These are phyloP conservation scores for Prionailurus bengalensis DNA, from an alignment of 2,113 vertebrate species.

Conservation along the genomic window DNA sequence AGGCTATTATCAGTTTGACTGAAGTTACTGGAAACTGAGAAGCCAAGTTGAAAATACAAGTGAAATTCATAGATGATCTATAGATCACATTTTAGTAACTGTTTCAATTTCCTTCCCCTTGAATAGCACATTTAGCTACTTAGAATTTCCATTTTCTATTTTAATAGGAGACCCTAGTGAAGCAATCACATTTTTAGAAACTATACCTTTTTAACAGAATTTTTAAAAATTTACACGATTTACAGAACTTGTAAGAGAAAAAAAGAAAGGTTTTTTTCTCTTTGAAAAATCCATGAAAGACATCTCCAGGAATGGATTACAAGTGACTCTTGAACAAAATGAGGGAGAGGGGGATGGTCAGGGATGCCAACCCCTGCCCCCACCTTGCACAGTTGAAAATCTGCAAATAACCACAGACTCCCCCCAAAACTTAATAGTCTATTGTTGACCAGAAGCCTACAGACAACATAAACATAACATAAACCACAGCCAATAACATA, in stretches of 20 bases:
- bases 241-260: not conserved
- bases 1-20: not conserved
- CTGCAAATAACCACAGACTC: not conserved
- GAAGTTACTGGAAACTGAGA: not conserved
- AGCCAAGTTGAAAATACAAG: constrained; percentile 1
- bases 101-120: constrained; percentile 14
- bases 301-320: not conserved
- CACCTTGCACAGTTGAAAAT: not conserved
- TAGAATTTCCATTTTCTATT: constrained; percentile 29
- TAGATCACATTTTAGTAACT: not conserved
- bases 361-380: not conserved
- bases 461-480: not conserved
- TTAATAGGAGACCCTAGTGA: not conserved
- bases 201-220: not conserved
- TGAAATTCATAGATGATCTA: not conserved
- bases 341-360: not conserved
- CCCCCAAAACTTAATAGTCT: not conserved
- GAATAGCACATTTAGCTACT: not conserved
- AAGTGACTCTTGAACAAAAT: not conserved
- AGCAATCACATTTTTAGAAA: constrained; percentile 12
- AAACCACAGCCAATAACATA: not conserved
- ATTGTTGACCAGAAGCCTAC: not conserved
- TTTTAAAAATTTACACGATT: not conserved
- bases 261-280: not conserved
- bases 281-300: constrained; percentile 6